Percentiles rank a stretch among this genome's conserved stretches.
Evolutionary conservation across 2,113 vertebrate genomes (phyloP).

Genomic region (Rhizomys pruinosus): DNA sequence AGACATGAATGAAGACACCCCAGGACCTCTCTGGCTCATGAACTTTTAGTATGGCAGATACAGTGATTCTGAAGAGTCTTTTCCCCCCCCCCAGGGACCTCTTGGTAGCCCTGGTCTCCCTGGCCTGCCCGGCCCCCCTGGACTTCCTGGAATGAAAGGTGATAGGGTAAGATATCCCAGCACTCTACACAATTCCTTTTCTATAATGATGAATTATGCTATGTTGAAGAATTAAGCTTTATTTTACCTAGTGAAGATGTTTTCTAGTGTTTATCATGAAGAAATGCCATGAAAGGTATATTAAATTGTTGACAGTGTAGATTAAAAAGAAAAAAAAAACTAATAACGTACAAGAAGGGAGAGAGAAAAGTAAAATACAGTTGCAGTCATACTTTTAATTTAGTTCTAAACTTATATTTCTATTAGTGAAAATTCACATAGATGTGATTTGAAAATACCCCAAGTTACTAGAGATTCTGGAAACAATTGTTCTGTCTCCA

Average conservation of each 20-base stretch:
- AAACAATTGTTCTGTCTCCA: background rate
- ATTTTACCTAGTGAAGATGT: background rate
- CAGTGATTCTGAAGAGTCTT: background rate
- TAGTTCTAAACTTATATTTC: slow-evolving; percentile 35
- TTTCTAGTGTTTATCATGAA: slow-evolving; percentile 21
- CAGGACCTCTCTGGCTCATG: background rate
- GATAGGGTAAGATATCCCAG: slow-evolving; percentile 91
- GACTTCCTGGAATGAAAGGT: slow-evolving; percentile 93
- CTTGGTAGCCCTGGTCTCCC: slow-evolving; percentile 93
- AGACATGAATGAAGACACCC: background rate
- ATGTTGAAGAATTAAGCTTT: slow-evolving; percentile 2
- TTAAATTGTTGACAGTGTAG: background rate
- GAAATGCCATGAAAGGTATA: background rate
- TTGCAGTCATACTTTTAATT: background rate
- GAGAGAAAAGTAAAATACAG: background rate
- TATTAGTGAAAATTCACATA: background rate
- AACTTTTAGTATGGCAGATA: background rate
- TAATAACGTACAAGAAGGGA: background rate
- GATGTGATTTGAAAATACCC: background rate
- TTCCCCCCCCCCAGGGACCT: slow-evolving; percentile 89
- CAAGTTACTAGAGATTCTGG: background rate
- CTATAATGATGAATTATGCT: background rate
- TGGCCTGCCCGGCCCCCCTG: slow-evolving; percentile 94
- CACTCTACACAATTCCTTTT: background rate
- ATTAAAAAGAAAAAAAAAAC: background rate